Evolutionary conservation across 53 echinoderm and acorn worm species (phyloP), one percentile per base, ranked within the genome.

Genomic region (Mesocentrotus franciscanus): DNA sequence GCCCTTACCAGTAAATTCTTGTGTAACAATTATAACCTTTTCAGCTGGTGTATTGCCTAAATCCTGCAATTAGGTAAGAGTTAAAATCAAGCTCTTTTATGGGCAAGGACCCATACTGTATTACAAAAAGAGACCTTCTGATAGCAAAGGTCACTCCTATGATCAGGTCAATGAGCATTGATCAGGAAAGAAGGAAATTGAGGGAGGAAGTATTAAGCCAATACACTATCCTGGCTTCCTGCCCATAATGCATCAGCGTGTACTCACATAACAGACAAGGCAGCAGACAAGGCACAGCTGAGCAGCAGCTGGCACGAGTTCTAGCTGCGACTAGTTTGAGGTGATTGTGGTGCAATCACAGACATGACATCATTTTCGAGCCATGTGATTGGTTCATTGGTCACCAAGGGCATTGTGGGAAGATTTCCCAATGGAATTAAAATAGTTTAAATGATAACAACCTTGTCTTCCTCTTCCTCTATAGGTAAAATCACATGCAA

Each of bases 151-250:
- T 87, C 58, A 27, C 58, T 55, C 11, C 56, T n/a, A 87, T 87
- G 57, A 58, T 87, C 87, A 58, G 87, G 87, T 87, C 87, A 87
- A 57, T 57, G 87, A 87, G 58, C 58, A 87, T 87, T n/a, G 87
- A 58, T 76, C 30, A 87, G 87, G 87, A 87, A 87, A 57, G 58
- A 9, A 87, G 87, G 87, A 87, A 57, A 87, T 87, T 56, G 58
- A 58, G 15, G 16, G 58, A 8, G 87, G 87, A 87, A 87, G 58
- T 87, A 87, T 87, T 58, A 26, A 29, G 29, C 87, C 87, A 87
- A 87, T 87, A 87, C 58, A 27, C 58, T 87, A 57, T 87, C 87
- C 87, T 58, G 58, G 9, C 58, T 87, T 87, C 87, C 87, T 87
- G 87, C 58, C 87, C 58, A 87, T 87, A 58, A 87, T 87, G 58